Evolutionary conservation across 2,113 vertebrate species (phyloP), one percentile per base, ranked within the genome.

Genomic region (Pipa parva): DNA sequence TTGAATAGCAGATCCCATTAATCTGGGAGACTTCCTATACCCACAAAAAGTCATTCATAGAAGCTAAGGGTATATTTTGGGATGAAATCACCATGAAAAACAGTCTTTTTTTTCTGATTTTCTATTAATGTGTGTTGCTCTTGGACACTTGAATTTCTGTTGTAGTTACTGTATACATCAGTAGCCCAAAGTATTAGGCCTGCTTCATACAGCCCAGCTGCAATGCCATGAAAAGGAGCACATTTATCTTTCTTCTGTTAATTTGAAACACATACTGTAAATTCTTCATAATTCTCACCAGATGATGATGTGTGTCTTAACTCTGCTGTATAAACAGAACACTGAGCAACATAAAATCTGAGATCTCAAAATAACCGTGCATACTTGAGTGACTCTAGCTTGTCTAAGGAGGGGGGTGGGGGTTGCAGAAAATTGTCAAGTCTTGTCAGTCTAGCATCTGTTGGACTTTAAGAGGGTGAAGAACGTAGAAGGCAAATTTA

Each of bases 1-100:
- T 51, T 60, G 57, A 69, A 57, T 52, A 29, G 48, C 46, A 51
- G 58, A 80, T 59, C 25, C 63, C 52, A 59, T 82, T 75, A 66
- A 75, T 74, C 57, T 75, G 75, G 77, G 80, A 80, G 75, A 67
- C 72, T 74, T 76, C 74, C 75, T 80, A 67, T 68, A 72, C 77
- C 77, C 74, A 73, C 72, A 78, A 56, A 65, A 51, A 70, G 71
- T 59, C 62, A 50, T 61, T 72, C 42, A 2, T 74, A 57, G 71
- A 63, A 74, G 59, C 59, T 73, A 54, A 26, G 64, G 67, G 65
- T 74, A 80, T 73, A 80, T 81, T 78, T 81, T 48, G 39, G 18
- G 27, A 46, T 46, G 13, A 65, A 31, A 57, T 65, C 37, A 56
- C 26, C 20, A 21, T 56, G 63, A 65, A 52, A 56, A 12, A 18